phyloP scores from a whole-genome alignment of 2,888 invertebrate species.

The Drosophila mimetica region DNA sequence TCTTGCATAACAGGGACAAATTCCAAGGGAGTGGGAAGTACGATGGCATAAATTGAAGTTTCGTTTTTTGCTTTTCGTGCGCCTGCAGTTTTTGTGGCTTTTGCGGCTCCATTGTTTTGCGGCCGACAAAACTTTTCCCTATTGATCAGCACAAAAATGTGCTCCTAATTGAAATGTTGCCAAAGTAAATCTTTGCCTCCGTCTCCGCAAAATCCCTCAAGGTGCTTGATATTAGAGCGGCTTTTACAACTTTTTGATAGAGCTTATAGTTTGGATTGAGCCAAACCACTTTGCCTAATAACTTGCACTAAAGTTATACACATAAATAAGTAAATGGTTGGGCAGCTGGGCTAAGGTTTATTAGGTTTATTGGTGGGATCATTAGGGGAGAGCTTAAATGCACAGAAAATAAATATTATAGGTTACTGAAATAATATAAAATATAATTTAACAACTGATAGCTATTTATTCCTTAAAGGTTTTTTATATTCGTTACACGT shows the following conservation, averaged over 20 bases:
- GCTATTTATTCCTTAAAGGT: too few relatives aligned
- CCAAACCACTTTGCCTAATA: conserved; percentile 66
- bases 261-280: conserved; percentile 46
- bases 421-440: too few relatives aligned
- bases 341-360: background rate
- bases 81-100: conserved; percentile 42
- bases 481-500: too few relatives aligned
- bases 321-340: conserved; percentile 30
- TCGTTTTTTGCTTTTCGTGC: conserved; percentile 34
- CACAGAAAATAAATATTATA: background rate
- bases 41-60: conserved; percentile 54
- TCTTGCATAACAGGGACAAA: conserved; percentile 68
- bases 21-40: conserved; percentile 29
- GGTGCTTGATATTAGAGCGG: conserved; percentile 32
- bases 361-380: background rate
- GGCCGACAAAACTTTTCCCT: conserved; percentile 50
- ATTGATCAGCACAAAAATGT: conserved; percentile 66
- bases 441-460: too few relatives aligned
- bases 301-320: conserved; percentile 40
- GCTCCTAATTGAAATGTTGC: conserved; percentile 63
- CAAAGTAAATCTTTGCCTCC: conserved; percentile 33
- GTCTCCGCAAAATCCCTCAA: conserved; percentile 10
- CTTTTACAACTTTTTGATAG: conserved; percentile 68
- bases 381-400: background rate
- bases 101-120: conserved; percentile 49